Percentiles rank a stretch among this genome's conserved stretches.
Conservation (phyloP, 2,113 vertebrate genomes). For the Bungarus multicinctus region DNA sequence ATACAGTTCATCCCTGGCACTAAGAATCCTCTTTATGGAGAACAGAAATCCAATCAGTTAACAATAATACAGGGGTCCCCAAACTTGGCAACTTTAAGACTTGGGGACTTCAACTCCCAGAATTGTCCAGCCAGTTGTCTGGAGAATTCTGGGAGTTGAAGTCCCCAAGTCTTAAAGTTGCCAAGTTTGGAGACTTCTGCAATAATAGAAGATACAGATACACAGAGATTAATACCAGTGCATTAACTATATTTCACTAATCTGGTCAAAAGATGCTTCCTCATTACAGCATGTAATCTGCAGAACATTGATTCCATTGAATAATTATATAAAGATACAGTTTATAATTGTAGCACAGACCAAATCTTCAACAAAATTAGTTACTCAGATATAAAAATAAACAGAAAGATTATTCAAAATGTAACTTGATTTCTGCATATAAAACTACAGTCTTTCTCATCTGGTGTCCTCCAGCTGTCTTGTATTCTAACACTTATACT, state of each 20-base stretch:
- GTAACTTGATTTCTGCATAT: background rate
- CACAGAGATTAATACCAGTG: background rate
- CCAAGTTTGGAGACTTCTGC: background rate
- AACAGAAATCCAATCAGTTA: background rate
- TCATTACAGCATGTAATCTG: background rate
- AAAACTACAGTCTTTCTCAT: background rate
- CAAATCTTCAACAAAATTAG: background rate
- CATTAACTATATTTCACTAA: background rate
- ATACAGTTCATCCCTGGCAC: constrained; percentile 10
- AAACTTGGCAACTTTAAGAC: no score
- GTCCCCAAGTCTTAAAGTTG: no score
- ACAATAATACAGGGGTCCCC: no score
- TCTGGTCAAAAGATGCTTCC: background rate
- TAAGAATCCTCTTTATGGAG: background rate
- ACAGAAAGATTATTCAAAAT: constrained; percentile 1
- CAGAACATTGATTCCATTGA: background rate
- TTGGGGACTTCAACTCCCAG: no score
- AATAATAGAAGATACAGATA: background rate
- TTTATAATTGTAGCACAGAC: background rate
- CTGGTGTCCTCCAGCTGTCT: background rate
- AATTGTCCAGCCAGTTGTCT: no score
- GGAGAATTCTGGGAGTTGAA: no score
- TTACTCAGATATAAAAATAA: background rate
- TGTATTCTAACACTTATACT: background rate
- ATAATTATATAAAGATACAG: background rate